phyloP scores from a whole-genome alignment of 2,888 invertebrate species.

The Lymantria monacha region DNA sequence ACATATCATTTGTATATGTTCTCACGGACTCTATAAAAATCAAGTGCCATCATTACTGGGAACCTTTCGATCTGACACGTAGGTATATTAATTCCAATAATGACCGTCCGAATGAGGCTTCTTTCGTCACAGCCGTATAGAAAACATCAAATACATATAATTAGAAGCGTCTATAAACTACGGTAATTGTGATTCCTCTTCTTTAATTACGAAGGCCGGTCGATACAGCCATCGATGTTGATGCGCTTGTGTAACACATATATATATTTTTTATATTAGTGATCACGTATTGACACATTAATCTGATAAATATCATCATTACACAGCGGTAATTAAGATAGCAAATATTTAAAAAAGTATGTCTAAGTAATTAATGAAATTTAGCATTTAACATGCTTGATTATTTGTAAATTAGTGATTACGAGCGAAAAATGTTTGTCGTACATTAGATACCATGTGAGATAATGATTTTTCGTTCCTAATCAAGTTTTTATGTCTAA shows the following conservation, averaged over 20 bases:
- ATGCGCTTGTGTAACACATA: constrained; percentile 38
- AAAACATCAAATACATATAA: constrained; percentile 80
- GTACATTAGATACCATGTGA: too few relatives aligned
- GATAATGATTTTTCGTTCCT: too few relatives aligned
- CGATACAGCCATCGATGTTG: constrained; percentile 46
- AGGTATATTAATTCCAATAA: constrained; percentile 81
- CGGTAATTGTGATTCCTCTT: constrained; percentile 76
- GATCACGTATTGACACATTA: constrained; percentile 31
- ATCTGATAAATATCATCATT: constrained; percentile 18
- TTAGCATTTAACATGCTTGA: too few relatives aligned
- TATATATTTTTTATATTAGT: constrained; percentile 20
- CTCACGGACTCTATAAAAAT: constrained; percentile 77
- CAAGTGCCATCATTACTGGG: constrained; percentile 65
- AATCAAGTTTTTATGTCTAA: too few relatives aligned
- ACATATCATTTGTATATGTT: constrained; percentile 71
- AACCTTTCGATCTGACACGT: constrained; percentile 79
- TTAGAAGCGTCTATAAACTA: constrained; percentile 78
- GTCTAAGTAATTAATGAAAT: too few relatives aligned
- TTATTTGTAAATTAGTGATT: too few relatives aligned
- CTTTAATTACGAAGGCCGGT: constrained; percentile 77
- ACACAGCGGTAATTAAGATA: constrained; percentile 23
- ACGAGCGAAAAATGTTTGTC: too few relatives aligned
- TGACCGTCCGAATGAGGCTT: constrained; percentile 70
- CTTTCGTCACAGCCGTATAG: constrained; percentile 79
- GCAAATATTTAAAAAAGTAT: constrained; percentile 7